Evolutionary conservation across 2,888 invertebrate genomes (phyloP).

Genomic region (Drosophila eohydei): DNA sequence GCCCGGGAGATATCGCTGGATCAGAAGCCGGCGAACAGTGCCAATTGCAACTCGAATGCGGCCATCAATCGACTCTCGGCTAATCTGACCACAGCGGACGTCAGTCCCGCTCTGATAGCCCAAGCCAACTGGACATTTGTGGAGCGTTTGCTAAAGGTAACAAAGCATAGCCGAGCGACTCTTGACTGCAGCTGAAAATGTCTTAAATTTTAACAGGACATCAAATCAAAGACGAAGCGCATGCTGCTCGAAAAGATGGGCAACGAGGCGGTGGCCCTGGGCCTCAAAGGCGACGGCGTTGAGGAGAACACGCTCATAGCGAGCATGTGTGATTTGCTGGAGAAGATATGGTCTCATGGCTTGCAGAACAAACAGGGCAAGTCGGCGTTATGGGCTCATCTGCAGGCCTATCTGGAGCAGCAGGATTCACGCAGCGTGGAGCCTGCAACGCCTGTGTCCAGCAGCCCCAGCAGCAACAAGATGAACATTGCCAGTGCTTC

Average conservation of each 20-base stretch:
- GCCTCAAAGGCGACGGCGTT: conserved; percentile 94
- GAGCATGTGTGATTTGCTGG: conserved; percentile 98
- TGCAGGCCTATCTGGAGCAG: conserved; percentile 94
- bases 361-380: conserved; percentile 98
- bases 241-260: conserved; percentile 99
- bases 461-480: conserved; percentile 64
- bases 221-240: conserved; percentile 97
- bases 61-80: conserved; percentile 83
- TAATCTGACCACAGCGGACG: conserved; percentile 83
- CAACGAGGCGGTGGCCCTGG: conserved; percentile 96
- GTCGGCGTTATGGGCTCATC: conserved; percentile 98
- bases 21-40: conserved; percentile 74
- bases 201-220: conserved; percentile 88
- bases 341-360: conserved; percentile 99
- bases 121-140: conserved; percentile 99
- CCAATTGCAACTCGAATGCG: conserved; percentile 58
- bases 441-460: conserved; percentile 64
- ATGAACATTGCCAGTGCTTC: conserved; percentile 73
- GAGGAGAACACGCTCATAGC: conserved; percentile 99
- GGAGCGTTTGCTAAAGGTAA: conserved; percentile 96
- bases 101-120: conserved; percentile 94
- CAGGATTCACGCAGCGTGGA: conserved; percentile 88
- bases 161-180: neutral
- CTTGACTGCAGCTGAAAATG: neutral
- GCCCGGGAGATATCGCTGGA: conserved; percentile 87